Base-by-base conservation (phyloP, 2,797 vertebrate genomes). In the Moxostoma hubbsi region DNA sequence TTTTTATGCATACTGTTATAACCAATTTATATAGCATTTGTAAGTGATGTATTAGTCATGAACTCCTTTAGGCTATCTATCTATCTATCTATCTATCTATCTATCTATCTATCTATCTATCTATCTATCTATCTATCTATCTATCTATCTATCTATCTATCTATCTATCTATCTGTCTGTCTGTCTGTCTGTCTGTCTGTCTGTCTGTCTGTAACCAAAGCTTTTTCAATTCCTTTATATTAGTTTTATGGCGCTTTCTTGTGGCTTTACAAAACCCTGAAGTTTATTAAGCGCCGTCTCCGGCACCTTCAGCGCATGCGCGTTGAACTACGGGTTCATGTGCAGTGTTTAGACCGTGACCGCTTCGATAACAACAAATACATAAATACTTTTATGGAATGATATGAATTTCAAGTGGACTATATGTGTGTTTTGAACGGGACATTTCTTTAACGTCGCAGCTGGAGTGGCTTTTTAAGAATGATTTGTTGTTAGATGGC, bases 241-340 rank as follows among this genome's bases (percentile, higher is more conserved):
- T 64, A 7, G 43, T n/a, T 64, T 64, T 9, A 64, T 47, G 4
- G n/a, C 50, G 55, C 55, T 49, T 53, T 66, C 66, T 64, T 45
- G 7, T 36, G 47, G 24, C 49, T 9, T 55, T 24, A 24, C 5
- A 61, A 62, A 43, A 57, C 24, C 46, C 36, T 61, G 7, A 5
- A 2, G 8, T 11, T 9, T 10, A 24, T 24, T 24, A 24, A 1
- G 24, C 11, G 59, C 54, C 15, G 54, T 24, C 43, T n/a, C 7
- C 45, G 15, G 12, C 16, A 9, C 13, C 5, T 1, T 69, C n/a
- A 0, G 67, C 76, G 76, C 77, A 72, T 64, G 77, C 68, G 77
- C 77, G 24, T 6, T 15, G 47, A 11, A 8, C 11, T 16, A 11
- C 10, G 16, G 9, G 47, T n/a, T 46, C 43, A 11, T 46, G 55